Evolutionary conservation across 2,797 vertebrate genomes (phyloP).

Genomic region (Manis crassicaudata): DNA sequence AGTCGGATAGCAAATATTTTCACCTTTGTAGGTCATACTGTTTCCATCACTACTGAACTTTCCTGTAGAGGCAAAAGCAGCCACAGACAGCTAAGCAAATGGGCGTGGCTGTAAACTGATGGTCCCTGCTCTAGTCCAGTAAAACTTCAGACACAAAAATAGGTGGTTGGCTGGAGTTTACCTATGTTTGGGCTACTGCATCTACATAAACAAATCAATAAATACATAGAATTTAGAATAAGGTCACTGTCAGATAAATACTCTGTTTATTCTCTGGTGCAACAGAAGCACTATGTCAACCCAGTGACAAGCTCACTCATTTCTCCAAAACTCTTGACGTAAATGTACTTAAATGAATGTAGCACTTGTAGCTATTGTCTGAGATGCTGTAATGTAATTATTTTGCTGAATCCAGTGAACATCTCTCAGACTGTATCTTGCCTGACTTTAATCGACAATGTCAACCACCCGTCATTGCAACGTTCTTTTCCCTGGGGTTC

Average conservation of each 20-base stretch:
- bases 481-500: constrained; percentile 29
- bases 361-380: not conserved
- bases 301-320: not conserved
- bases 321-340: constrained; percentile 29
- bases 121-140: not conserved
- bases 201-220: not conserved
- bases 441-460: constrained; percentile 43
- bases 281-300: not conserved
- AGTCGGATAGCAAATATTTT: not conserved
- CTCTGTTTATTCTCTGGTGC: not conserved
- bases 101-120: not conserved
- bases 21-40: not conserved
- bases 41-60: not conserved
- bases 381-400: constrained; percentile 18
- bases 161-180: not conserved
- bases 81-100: not conserved
- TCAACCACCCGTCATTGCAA: not conserved
- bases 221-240: not conserved
- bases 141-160: not conserved
- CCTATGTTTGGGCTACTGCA: not conserved
- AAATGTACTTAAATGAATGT: constrained; percentile 45
- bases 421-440: constrained; percentile 12
- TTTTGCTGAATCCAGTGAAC: constrained; percentile 16
- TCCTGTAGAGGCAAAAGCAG: not conserved
- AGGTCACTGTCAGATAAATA: not conserved